These are phyloP conservation scores for Papilio polytes DNA, from an alignment of 1,140 invertebrate genomes.

Conservation along the genomic window DNA sequence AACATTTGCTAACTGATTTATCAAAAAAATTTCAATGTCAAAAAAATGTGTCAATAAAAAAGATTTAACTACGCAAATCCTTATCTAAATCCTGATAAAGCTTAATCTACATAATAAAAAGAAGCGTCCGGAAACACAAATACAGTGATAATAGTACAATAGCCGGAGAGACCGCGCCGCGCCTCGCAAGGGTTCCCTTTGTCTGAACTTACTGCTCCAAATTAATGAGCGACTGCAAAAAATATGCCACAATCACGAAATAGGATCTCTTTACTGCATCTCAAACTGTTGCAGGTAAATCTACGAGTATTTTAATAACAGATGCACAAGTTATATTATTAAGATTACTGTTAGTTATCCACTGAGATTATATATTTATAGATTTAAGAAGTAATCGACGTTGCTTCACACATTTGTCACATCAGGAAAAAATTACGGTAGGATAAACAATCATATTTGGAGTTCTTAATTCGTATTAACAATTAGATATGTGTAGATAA, in stretches of 20 bases:
- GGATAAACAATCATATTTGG: too few relatives aligned
- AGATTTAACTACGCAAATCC: conserved; percentile 54
- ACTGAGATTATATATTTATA: too few relatives aligned
- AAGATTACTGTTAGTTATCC: too few relatives aligned
- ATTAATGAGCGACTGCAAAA: conserved; percentile 81
- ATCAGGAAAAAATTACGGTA: too few relatives aligned
- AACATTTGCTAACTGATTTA: too few relatives aligned
- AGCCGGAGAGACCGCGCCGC: conserved; percentile 57
- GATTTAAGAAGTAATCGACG: too few relatives aligned
- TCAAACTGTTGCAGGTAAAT: conserved; percentile 57
- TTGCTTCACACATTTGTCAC: too few relatives aligned
- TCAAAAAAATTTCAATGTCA: neutral
- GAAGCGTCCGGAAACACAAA: conserved; percentile 71
- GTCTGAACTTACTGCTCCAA: conserved; percentile 76
- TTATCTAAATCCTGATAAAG: conserved; percentile 75
- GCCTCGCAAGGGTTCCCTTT: conserved; percentile 72
- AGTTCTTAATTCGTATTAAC: too few relatives aligned
- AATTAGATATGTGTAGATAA: too few relatives aligned
- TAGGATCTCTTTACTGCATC: conserved; percentile 66
- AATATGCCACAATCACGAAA: conserved; percentile 78
- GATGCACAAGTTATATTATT: neutral
- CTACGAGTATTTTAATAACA: neutral
- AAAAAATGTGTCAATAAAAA: conserved; percentile 54
- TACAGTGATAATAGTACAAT: conserved; percentile 74
- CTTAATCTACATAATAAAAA: conserved; percentile 82